Conservation (phyloP, 2,888 invertebrate genomes). For the Synergus japonicus region DNA sequence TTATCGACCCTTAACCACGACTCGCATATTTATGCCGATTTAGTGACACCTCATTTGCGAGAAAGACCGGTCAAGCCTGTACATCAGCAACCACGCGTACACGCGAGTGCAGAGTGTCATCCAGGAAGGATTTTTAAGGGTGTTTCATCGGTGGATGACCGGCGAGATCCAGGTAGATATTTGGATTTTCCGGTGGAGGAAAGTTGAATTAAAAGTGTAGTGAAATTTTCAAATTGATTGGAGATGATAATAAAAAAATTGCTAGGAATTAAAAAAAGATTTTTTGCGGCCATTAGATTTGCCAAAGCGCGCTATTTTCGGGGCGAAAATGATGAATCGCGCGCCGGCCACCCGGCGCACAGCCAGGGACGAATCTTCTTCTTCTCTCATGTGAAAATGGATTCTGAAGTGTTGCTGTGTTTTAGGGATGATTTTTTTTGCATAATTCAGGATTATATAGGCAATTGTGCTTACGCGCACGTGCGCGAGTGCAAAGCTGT, state of each 20-base stretch:
- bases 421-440: constrained; percentile 19
- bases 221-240: not conserved
- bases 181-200: not conserved
- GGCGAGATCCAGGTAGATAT: constrained; percentile 18
- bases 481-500: constrained; percentile 17
- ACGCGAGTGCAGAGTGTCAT: constrained; percentile 24
- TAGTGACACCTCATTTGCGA: not conserved
- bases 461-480: constrained; percentile 35
- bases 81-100: constrained; percentile 24
- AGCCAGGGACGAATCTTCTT: not conserved
- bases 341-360: constrained; percentile 27
- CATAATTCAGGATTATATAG: constrained; percentile 10
- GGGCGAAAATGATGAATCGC: constrained; percentile 30
- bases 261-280: not conserved
- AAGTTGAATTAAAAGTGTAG: not conserved
- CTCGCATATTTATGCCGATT: constrained; percentile 30
- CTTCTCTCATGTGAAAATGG: constrained; percentile 9
- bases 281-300: constrained; percentile 26
- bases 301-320: constrained; percentile 33
- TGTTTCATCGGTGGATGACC: constrained; percentile 20
- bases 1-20: constrained; percentile 38
- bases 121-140: constrained; percentile 6
- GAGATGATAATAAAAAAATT: not conserved
- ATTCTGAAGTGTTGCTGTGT: not conserved
- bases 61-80: constrained; percentile 1